Conservation (phyloP, 2,888 invertebrate species). For the Melinaea marsaeus region DNA sequence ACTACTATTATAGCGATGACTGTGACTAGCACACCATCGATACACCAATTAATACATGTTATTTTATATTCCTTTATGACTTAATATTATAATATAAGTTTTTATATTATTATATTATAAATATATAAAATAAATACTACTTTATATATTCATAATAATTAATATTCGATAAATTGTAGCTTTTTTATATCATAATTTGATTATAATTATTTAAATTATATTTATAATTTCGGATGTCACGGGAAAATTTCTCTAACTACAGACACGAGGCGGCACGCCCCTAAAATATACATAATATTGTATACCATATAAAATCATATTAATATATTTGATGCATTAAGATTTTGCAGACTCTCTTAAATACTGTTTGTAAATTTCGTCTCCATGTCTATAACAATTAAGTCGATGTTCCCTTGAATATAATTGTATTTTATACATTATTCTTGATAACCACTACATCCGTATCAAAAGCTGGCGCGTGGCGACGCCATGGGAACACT, state of each 20-base stretch:
- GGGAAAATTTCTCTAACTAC: conserved; percentile 62
- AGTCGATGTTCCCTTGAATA: conserved; percentile 16
- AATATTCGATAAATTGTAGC: conserved; percentile 6
- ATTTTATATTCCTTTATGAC: no score
- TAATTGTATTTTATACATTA: conserved; percentile 33
- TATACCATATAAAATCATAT: conserved; percentile 56
- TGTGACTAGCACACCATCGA: background rate
- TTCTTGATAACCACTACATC: conserved; percentile 42
- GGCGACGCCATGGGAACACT: conserved; percentile 67
- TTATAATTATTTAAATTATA: conserved; percentile 6
- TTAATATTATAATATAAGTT: no score
- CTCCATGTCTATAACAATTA: conserved; percentile 10
- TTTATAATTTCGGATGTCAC: conserved; percentile 48
- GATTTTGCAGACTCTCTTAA: conserved; percentile 37
- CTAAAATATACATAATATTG: conserved; percentile 57
- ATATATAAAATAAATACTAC: no score
- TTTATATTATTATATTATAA: no score
- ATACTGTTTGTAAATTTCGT: conserved; percentile 17
- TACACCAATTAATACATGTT: no score
- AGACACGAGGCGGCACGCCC: conserved; percentile 67
- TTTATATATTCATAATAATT: no score
- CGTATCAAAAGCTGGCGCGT: conserved; percentile 66
- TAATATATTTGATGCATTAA: conserved; percentile 65
- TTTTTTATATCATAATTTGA: conserved; percentile 7
- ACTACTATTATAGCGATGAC: background rate